Evolutionary conservation across 1,140 invertebrate genomes (phyloP).

Genomic region (Penaeus chinensis): DNA sequence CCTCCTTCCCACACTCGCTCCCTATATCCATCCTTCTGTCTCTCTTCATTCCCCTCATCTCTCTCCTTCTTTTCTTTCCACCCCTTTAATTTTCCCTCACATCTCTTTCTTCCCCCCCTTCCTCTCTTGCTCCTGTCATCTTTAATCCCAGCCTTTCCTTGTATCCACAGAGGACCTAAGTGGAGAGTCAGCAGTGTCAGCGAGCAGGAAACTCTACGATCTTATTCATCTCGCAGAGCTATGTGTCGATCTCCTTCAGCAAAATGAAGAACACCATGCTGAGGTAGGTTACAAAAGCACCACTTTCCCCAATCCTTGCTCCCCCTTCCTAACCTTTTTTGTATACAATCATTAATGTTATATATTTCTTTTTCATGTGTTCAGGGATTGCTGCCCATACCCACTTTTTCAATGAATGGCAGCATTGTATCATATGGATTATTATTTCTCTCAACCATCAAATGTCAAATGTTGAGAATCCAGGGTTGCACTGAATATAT

Average conservation of each 20-base stretch:
- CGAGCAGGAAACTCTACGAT: constrained; percentile 93
- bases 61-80: not conserved
- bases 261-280: constrained; percentile 99
- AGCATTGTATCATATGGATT: too few species aligned
- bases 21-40: too few species aligned
- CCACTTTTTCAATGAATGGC: too few species aligned
- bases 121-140: not conserved
- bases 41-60: not conserved
- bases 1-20: not conserved
- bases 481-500: too few species aligned
- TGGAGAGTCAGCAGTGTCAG: constrained; percentile 80
- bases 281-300: constrained; percentile 80
- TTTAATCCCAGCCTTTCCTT: not conserved
- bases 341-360: not conserved
- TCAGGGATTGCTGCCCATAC: too few species aligned
- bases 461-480: too few species aligned
- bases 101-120: not conserved
- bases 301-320: not conserved
- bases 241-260: constrained; percentile 97
- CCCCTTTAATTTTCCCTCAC: not conserved
- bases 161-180: constrained; percentile 79
- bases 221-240: constrained; percentile 96
- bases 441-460: too few species aligned
- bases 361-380: too few species aligned
- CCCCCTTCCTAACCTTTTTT: not conserved